Conservation (phyloP, 30 jellyfish, hydroid and myxozoan genomes). For the Pseudorhiza aurosa region DNA sequence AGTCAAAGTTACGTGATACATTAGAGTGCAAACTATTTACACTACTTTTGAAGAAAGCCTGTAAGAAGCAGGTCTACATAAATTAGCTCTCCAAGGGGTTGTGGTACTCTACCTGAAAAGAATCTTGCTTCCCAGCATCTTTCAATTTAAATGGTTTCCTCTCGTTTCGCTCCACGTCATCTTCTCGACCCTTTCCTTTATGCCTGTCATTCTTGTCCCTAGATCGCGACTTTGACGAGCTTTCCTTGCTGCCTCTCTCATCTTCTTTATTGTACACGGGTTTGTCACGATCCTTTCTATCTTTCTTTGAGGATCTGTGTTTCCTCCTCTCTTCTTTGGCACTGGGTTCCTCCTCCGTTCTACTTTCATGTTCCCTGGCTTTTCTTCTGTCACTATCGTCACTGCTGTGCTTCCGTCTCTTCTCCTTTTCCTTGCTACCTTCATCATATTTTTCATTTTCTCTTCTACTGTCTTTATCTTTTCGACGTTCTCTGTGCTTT, state of each 20-base stretch:
- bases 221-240: neutral
- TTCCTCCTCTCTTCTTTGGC: constrained; percentile 15
- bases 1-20: too few relatives aligned
- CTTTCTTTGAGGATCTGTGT: neutral
- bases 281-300: constrained; percentile 25
- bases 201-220: constrained; percentile 35
- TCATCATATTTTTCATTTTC: neutral
- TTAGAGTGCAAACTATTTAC: too few relatives aligned
- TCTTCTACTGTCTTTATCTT: constrained; percentile 20
- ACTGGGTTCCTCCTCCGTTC: constrained; percentile 14
- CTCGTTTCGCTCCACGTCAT: neutral
- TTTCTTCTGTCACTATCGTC: constrained; percentile 3
- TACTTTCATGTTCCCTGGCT: constrained; percentile 4
- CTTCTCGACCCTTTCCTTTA: constrained; percentile 3
- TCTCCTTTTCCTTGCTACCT: neutral
- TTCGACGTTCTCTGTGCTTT: constrained; percentile 30
- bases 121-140: neutral
- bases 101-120: constrained; percentile 4
- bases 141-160: neutral
- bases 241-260: constrained; percentile 8
- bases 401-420: neutral
- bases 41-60: too few relatives aligned
- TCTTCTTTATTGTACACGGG: neutral
- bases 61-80: too few relatives aligned
- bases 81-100: too few relatives aligned